Evolutionary conservation across 2,797 vertebrate species (phyloP), one percentile per base, ranked within the genome.

Genomic region (Siniperca obscura): DNA sequence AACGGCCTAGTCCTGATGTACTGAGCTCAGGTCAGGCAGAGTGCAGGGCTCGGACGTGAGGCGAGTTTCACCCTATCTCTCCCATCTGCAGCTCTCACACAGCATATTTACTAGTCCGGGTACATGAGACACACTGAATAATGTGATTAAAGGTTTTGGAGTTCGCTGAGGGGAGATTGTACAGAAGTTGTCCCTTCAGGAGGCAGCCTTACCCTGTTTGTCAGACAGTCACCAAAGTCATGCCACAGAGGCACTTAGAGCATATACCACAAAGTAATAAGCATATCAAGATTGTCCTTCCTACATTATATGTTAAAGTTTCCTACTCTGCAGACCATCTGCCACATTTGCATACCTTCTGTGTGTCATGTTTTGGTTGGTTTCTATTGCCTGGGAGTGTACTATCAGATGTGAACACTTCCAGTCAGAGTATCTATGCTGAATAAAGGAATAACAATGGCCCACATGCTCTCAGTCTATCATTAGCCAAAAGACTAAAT

Each of bases 401-500:
- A 67, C 86, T 86, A 84, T 93, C 92, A 92, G 76, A 91, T 82
- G 70, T 83, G 89, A 92, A 83, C 70, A 74, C 79, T 86, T 87
- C 86, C 85, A 87, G 79, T 91, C 69, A 73, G 81, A 82, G 82
- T 67, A 87, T 87, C 80, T 75, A 87, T 64, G 62, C 86, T 60
- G 69, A 86, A 84, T 83, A 90, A 83, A 86, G 88, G 81, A 89
- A 90, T 80, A 86, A 94, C 78, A 93, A 93, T 79, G 78, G 91
- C 78, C 83, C 92, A 90, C 93, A 94, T 52, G 57, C 89, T 91
- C 92, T 93, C 91, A 88, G 93, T 91, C 87, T 75, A 88, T 92
- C 93, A 91, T 95, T 96, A 95, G 93, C 89, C 90, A 87, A 94
- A 79, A 86, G 83, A 72, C 80, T 90, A 94, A 96, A 96, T 94